Conservation (phyloP, 2,888 invertebrate species). For the Epinotia nisella region DNA sequence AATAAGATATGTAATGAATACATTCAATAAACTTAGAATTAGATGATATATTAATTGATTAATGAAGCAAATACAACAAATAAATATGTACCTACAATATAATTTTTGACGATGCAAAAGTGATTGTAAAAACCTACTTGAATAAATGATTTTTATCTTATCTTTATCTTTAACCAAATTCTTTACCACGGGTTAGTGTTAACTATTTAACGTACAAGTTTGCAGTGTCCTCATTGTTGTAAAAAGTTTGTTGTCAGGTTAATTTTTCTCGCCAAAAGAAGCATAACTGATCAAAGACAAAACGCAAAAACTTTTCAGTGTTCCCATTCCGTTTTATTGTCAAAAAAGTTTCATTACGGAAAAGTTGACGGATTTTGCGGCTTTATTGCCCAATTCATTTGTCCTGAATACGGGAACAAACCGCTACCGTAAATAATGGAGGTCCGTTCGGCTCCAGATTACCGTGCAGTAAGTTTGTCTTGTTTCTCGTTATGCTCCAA, state of each 20-base stretch:
- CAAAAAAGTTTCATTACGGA: slow-evolving; percentile 71
- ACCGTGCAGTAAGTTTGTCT: slow-evolving; percentile 73
- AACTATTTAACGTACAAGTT: too few species aligned
- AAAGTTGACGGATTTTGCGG: slow-evolving; percentile 71
- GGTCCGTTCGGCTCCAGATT: slow-evolving; percentile 64
- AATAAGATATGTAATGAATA: too few species aligned
- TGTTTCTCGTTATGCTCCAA: slow-evolving; percentile 63
- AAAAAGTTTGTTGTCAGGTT: slow-evolving; percentile 57
- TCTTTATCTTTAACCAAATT: too few species aligned
- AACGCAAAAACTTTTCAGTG: slow-evolving; percentile 63
- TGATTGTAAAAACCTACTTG: too few species aligned
- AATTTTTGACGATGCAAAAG: too few species aligned
- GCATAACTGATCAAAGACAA: slow-evolving; percentile 71
- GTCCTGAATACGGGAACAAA: slow-evolving; percentile 63
- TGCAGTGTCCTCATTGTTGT: too few species aligned
- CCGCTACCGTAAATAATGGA: slow-evolving; percentile 70
- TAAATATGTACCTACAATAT: too few species aligned
- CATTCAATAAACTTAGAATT: too few species aligned
- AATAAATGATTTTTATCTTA: too few species aligned
- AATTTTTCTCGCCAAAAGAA: slow-evolving; percentile 55
- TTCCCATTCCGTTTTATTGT: slow-evolving; percentile 67
- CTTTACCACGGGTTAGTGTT: too few species aligned
- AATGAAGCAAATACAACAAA: too few species aligned
- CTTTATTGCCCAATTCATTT: slow-evolving; percentile 76
- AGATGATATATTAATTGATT: too few species aligned